Percentiles rank a stretch among this genome's conserved stretches.
phyloP scores from a whole-genome alignment of 2,797 vertebrate genomes.

The Lagocephalus sceleratus region DNA sequence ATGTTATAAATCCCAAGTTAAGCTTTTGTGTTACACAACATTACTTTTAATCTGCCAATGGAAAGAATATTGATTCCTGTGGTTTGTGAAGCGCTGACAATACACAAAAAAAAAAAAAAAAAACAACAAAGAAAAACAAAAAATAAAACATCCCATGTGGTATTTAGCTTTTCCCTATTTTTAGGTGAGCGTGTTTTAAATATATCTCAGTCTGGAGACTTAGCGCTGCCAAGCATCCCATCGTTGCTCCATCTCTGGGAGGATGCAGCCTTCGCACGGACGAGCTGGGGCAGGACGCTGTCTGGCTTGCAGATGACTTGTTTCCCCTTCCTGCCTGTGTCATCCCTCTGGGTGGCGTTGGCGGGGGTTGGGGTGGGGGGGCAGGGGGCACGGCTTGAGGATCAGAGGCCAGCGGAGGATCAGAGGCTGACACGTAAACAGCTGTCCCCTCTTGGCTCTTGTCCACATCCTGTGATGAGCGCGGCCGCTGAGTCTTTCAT shows the following conservation, averaged over 20 bases:
- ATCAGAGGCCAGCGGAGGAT: constrained; percentile 16
- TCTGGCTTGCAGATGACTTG: constrained; percentile 40
- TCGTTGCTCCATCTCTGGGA: background rate
- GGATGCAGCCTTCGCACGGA: background rate
- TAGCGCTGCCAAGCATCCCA: constrained; percentile 1
- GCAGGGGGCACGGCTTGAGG: background rate
- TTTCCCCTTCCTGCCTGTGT: constrained; percentile 25
- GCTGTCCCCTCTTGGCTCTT: constrained; percentile 34
- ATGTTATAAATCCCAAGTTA: no score
- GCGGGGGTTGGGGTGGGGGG: background rate
- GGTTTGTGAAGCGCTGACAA: no score
- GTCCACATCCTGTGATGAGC: constrained; percentile 33
- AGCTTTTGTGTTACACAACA: no score
- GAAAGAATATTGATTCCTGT: no score
- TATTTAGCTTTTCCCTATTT: no score
- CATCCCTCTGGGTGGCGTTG: constrained; percentile 19
- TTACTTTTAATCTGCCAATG: no score
- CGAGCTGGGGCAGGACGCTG: constrained; percentile 35
- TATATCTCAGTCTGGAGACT: constrained; percentile 16
- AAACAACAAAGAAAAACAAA: no score
- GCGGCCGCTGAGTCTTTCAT: constrained; percentile 36
- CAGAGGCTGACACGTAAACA: constrained; percentile 37
- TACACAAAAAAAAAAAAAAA: no score
- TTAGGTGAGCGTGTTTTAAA: no score
- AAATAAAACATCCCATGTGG: no score